Conservation (phyloP, 2,113 vertebrate genomes). For the Channa argus region DNA sequence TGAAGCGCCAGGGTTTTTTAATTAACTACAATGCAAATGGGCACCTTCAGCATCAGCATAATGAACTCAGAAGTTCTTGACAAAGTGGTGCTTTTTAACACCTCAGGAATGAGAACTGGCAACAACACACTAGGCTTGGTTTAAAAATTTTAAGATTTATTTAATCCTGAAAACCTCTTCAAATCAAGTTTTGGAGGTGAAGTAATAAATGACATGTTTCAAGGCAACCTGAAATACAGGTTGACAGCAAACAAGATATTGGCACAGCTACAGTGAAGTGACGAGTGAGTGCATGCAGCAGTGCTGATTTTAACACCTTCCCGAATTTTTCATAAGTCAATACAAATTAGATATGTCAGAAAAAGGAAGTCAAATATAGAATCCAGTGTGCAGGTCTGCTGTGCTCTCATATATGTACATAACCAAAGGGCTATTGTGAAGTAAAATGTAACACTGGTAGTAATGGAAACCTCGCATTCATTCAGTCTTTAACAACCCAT, state of each 20-base stretch:
- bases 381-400: background rate
- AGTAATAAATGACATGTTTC: background rate
- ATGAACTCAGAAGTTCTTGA: too few species aligned
- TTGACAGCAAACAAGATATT: background rate
- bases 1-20: too few species aligned
- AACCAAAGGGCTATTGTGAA: background rate
- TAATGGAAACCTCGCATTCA: background rate
- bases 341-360: background rate
- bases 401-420: background rate
- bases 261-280: background rate
- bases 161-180: background rate
- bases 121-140: too few species aligned
- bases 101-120: too few species aligned
- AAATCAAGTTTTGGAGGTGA: background rate
- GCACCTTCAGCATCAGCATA: too few species aligned
- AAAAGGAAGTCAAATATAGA: background rate
- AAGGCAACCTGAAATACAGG: background rate
- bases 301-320: background rate
- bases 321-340: background rate
- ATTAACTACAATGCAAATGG: too few species aligned
- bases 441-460: background rate
- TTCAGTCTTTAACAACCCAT: conserved; percentile 10
- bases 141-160: too few species aligned
- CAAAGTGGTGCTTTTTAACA: too few species aligned
- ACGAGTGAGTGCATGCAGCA: background rate